Conservation (phyloP, 1,140 invertebrate species). For the Diabrotica virgifera region DNA sequence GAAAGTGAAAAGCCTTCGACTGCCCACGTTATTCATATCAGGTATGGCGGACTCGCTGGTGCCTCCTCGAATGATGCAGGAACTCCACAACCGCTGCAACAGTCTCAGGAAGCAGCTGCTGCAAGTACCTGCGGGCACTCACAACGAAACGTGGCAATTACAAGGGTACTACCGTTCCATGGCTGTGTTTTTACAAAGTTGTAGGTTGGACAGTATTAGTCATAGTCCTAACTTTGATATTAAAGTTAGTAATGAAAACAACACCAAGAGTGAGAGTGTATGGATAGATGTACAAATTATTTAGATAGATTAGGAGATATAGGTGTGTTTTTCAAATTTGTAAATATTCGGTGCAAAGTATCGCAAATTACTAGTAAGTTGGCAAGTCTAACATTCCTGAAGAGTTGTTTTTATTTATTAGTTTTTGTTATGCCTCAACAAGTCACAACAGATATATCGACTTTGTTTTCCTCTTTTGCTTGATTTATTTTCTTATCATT, state of each 20-base stretch:
- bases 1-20: conserved; percentile 65
- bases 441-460: no score
- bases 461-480: no score
- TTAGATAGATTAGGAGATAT: background rate
- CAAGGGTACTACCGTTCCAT: conserved; percentile 46
- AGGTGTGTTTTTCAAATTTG: no score
- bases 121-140: conserved; percentile 71
- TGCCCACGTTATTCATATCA: conserved; percentile 76
- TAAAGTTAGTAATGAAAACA: conserved; percentile 15
- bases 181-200: conserved; percentile 43
- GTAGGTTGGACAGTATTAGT: conserved; percentile 32
- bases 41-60: conserved; percentile 81
- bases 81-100: conserved; percentile 68
- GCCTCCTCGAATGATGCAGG: conserved; percentile 80
- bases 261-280: conserved; percentile 2
- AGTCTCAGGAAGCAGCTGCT: conserved; percentile 69
- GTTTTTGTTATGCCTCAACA: no score
- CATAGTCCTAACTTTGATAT: conserved; percentile 12
- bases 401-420: no score
- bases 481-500: no score
- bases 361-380: no score
- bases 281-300: conserved; percentile 20
- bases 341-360: no score
- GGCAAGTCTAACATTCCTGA: no score
- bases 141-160: conserved; percentile 83